These are phyloP conservation scores for Cyclophora punctaria DNA, from an alignment of 2,888 invertebrate species.

Conservation along the genomic window DNA sequence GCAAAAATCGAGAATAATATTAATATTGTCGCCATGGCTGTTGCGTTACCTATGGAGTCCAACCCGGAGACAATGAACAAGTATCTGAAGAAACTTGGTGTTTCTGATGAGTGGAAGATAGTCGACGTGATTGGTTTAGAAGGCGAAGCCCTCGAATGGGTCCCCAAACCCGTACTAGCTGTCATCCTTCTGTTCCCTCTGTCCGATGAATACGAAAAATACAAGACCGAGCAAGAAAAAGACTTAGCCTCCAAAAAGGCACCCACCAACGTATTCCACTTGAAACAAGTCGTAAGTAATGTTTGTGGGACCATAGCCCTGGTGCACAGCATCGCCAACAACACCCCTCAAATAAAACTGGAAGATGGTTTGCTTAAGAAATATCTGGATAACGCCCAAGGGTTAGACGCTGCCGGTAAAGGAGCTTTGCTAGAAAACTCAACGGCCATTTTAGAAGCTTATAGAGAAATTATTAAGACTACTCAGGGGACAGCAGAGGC, in stretches of 20 bases:
- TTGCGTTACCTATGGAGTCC: conserved; percentile 66
- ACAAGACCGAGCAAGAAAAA: conserved; percentile 77
- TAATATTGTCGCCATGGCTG: conserved; percentile 30
- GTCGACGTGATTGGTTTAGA: conserved; percentile 96
- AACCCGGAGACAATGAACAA: conserved; percentile 78
- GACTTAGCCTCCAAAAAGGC: conserved; percentile 70
- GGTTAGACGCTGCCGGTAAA: conserved; percentile 81
- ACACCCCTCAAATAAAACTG: conserved; percentile 81
- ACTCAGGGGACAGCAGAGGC: conserved; percentile 84
- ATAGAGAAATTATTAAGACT: conserved; percentile 85
- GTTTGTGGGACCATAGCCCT: conserved; percentile 97
- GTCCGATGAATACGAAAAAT: conserved; percentile 82
- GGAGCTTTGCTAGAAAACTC: conserved; percentile 84
- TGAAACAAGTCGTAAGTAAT: conserved; percentile 92
- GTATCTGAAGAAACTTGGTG: conserved; percentile 86
- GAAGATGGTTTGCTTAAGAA: conserved; percentile 81
- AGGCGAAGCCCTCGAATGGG: conserved; percentile 84
- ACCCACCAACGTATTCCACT: conserved; percentile 83
- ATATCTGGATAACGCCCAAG: conserved; percentile 81
- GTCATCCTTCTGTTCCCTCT: conserved; percentile 91
- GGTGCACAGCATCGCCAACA: conserved; percentile 95
- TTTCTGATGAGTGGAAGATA: conserved; percentile 85
- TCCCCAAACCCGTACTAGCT: conserved; percentile 90
- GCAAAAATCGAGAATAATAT: too few relatives aligned
- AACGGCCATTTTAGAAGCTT: conserved; percentile 81